Percentiles rank a stretch among this genome's conserved stretches.
Conservation (phyloP, 2,888 invertebrate genomes). For the Ephialtes manifestator region DNA sequence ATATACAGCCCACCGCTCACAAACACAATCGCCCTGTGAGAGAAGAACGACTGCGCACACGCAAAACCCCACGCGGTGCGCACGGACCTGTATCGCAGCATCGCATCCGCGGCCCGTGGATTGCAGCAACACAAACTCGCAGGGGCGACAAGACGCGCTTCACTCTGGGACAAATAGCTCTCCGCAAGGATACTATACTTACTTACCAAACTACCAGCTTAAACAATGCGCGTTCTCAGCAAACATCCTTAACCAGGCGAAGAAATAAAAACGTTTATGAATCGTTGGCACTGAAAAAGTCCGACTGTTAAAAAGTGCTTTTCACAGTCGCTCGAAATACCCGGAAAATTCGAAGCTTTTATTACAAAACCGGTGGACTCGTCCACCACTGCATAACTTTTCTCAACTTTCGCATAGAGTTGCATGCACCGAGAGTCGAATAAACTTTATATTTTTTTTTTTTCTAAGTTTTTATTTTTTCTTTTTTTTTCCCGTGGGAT, state of each 20-base stretch:
- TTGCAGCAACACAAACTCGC: constrained; percentile 17
- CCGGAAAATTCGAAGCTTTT: background rate
- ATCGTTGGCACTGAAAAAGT: background rate
- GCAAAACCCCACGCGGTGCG: constrained; percentile 9
- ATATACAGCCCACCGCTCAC: background rate
- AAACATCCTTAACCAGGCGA: background rate
- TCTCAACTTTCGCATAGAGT: constrained; percentile 15
- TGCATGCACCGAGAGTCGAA: constrained; percentile 6
- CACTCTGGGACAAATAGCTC: background rate
- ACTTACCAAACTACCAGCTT: background rate
- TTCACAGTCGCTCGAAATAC: background rate
- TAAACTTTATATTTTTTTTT: background rate
- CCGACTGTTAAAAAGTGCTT: background rate
- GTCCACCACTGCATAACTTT: constrained; percentile 56
- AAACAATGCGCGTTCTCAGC: constrained; percentile 6
- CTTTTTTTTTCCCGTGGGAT: constrained; percentile 24
- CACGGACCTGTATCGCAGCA: constrained; percentile 17
- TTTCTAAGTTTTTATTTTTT: background rate
- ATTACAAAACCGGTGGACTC: constrained; percentile 70
- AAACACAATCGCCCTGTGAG: background rate
- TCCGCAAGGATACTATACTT: background rate
- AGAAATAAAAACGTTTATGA: background rate
- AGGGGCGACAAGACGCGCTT: constrained; percentile 9
- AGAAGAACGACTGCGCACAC: constrained; percentile 12
- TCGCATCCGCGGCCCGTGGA: constrained; percentile 8